Conservation (phyloP, 2,113 vertebrate species). For the Hiodon alosoides region DNA sequence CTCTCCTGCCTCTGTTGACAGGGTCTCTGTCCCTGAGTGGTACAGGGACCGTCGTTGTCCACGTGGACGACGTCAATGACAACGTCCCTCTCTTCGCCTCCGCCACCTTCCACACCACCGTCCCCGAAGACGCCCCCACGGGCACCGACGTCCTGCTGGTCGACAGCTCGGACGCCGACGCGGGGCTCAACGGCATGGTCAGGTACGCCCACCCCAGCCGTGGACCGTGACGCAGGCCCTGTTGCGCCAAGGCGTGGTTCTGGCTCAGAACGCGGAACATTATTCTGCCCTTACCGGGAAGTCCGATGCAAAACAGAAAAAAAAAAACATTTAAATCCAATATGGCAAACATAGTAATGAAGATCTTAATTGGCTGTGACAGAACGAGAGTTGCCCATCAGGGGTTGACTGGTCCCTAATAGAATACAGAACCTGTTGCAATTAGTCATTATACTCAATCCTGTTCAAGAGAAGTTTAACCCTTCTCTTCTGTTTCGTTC, state of each 20-base stretch:
- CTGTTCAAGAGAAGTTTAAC: slow-evolving; percentile 39
- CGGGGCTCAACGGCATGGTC: slow-evolving; percentile 81
- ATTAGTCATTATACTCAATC: slow-evolving; percentile 46
- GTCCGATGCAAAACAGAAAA: slow-evolving; percentile 33
- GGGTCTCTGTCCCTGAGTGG: slow-evolving; percentile 85
- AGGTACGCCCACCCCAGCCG: slow-evolving; percentile 62
- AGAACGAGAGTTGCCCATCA: slow-evolving; percentile 52
- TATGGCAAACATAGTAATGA: slow-evolving; percentile 60
- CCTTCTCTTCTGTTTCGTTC: slow-evolving; percentile 7
- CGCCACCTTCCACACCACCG: slow-evolving; percentile 70
- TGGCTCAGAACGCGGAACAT: slow-evolving; percentile 39
- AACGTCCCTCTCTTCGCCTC: slow-evolving; percentile 79
- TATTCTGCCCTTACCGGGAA: slow-evolving; percentile 20
- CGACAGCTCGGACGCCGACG: slow-evolving; percentile 82
- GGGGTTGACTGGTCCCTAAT: slow-evolving; percentile 40
- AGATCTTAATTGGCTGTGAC: slow-evolving; percentile 64
- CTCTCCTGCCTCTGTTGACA: slow-evolving; percentile 33
- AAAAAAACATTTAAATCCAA: slow-evolving; percentile 39
- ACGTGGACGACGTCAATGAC: slow-evolving; percentile 90
- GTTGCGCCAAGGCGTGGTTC: slow-evolving; percentile 23
- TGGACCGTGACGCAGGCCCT: neutral
- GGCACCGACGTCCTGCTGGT: slow-evolving; percentile 88
- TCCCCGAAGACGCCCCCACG: slow-evolving; percentile 82
- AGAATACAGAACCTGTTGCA: slow-evolving; percentile 43
- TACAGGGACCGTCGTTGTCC: slow-evolving; percentile 79